Percentiles rank a stretch among this genome's conserved stretches.
Conservation (phyloP, 2,113 vertebrate species). For the Syrrhaptes paradoxus region DNA sequence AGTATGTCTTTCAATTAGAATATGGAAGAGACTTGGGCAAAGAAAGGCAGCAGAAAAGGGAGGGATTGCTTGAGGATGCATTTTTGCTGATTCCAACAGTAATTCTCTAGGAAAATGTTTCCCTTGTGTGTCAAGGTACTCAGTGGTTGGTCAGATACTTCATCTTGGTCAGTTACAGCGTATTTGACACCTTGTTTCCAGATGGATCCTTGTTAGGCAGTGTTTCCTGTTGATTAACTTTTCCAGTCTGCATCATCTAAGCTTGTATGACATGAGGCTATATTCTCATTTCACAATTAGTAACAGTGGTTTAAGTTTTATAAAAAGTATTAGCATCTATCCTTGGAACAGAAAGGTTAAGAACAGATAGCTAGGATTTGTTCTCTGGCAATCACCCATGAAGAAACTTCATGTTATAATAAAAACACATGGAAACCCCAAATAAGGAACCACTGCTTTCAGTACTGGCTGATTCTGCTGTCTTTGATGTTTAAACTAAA, state of each 20-base stretch:
- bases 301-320: background rate
- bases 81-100: background rate
- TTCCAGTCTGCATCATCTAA: background rate
- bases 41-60: background rate
- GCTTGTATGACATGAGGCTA: background rate
- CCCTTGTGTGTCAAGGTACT: too few species aligned
- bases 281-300: background rate
- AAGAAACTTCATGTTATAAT: background rate
- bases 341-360: background rate
- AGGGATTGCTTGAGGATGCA: background rate
- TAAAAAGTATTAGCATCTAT: background rate
- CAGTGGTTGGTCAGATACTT: background rate
- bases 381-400: background rate
- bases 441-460: background rate
- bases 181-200: background rate
- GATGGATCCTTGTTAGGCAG: background rate
- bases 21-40: background rate
- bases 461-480: background rate
- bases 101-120: background rate
- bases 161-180: background rate
- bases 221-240: background rate
- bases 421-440: background rate
- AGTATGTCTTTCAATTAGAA: background rate
- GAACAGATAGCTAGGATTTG: background rate
- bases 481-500: background rate